These are phyloP conservation scores for Schrankia costaestrigalis DNA, from an alignment of 2,888 invertebrate species.

Conservation along the genomic window DNA sequence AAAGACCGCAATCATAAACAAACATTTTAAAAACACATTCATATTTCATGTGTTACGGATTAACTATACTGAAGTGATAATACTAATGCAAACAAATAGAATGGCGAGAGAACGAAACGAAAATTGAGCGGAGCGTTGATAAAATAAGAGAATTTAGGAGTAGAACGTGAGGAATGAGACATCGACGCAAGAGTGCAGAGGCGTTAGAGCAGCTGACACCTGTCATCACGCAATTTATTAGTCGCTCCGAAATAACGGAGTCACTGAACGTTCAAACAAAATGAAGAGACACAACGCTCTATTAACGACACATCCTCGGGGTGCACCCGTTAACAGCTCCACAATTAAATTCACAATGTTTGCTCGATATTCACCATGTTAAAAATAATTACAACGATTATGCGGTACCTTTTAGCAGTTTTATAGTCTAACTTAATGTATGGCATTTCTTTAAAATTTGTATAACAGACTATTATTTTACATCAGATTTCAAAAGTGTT, in stretches of 20 bases:
- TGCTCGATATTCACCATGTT: conserved; percentile 31
- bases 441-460: no score
- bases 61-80: conserved; percentile 54
- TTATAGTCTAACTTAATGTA: no score
- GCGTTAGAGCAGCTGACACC: conserved; percentile 80
- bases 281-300: conserved; percentile 75
- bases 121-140: conserved; percentile 79
- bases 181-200: conserved; percentile 80
- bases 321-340: conserved; percentile 57
- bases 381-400: conserved; percentile 29
- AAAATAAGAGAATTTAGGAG: conserved; percentile 79
- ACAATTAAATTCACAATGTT: conserved; percentile 63
- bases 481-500: no score
- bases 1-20: no score
- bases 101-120: conserved; percentile 67
- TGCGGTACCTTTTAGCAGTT: conserved; percentile 24
- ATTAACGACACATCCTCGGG: conserved; percentile 73
- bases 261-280: conserved; percentile 76
- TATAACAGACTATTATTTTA: no score
- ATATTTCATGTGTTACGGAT: conserved; percentile 38
- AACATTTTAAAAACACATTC: no score
- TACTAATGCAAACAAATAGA: conserved; percentile 67
- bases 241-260: conserved; percentile 78
- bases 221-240: conserved; percentile 81
- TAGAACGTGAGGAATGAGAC: conserved; percentile 79